Evolutionary conservation across 2,888 invertebrate species (phyloP), one percentile per base, ranked within the genome.

Genomic region (Drosophila siamana): DNA sequence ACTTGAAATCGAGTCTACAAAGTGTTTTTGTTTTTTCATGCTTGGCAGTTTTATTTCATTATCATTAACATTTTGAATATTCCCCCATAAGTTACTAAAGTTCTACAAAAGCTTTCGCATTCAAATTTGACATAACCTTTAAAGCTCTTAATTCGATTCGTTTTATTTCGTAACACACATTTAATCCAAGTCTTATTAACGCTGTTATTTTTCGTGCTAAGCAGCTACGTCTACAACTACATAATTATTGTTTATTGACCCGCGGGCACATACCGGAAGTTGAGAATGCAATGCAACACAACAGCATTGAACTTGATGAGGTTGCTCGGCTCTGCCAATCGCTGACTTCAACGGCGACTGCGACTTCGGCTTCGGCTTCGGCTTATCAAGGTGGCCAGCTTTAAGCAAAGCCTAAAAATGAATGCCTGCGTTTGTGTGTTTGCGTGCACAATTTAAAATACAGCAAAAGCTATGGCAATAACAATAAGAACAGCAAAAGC

Each of bases 341-440:
- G 73, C 50, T 24, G 41, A 61, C 54, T 64, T 64, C 33, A 44
- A 74, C 51, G n/a, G 44, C 47, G 22, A 33, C 33, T 4, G 11
- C 33, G 44, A 22, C 59, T 38, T 62, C 8, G 30, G n/a, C 30
- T 33, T 11, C 33, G 33, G n/a, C 33, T 33, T 33, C 52, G 61
- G 62, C 74, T 77, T 72, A 87, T 87, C 82, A 83, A 83, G 89
- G 89, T 86, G 84, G 73, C 80, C 69, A 76, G 88, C 69, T 88
- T 88, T 71, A 30, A 63, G 78, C 69, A 63, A 62, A 78, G 63
- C 64, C 67, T 61, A 22, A 8, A 33, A 33, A 16, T 8, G 22
- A 13, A 16, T 47, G n/a, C 46, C 22, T 19, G 15, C 50, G 15
- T 24, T 8, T 38, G 36, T 46, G 36, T 26, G 28, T 13, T 24